A percentile compares a stretch with the other conserved stretches of the same genome.
Conservation (phyloP, 2,888 invertebrate genomes). For the Acrocera orbiculus region DNA sequence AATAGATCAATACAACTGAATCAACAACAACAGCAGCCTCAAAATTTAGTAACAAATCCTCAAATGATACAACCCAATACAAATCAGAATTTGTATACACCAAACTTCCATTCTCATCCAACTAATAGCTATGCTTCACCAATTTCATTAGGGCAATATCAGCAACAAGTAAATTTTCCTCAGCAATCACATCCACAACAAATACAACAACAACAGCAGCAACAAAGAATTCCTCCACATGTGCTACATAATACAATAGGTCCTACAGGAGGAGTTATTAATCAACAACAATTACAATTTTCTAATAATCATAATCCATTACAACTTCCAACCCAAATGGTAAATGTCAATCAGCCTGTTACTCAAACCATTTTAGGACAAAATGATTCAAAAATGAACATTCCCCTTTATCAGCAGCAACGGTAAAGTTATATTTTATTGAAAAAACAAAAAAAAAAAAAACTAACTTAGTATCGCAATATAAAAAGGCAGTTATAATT, state of each 20-base stretch:
- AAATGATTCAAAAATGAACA: slow-evolving; percentile 27
- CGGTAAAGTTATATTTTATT: too few species aligned
- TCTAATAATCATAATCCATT: slow-evolving; percentile 7
- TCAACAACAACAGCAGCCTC: slow-evolving; percentile 13
- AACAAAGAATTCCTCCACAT: slow-evolving; percentile 5
- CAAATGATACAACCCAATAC: too few species aligned
- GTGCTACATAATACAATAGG: slow-evolving; percentile 7
- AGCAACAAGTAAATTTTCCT: slow-evolving; percentile 9
- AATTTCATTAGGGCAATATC: slow-evolving; percentile 12
- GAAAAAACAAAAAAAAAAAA: too few species aligned
- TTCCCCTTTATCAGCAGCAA: slow-evolving; percentile 32
- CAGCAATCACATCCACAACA: slow-evolving; percentile 5
- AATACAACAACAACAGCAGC: slow-evolving; percentile 7
- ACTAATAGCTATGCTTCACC: too few species aligned
- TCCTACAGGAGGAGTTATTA: not conserved
- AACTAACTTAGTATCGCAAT: too few species aligned
- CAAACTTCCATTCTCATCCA: too few species aligned
- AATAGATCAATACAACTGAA: slow-evolving; percentile 8
- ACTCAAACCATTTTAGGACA: slow-evolving; percentile 23
- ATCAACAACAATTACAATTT: not conserved
- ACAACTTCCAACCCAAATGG: slow-evolving; percentile 7
- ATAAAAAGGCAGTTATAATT: too few species aligned
- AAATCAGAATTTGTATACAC: too few species aligned
- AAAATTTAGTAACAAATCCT: slow-evolving; percentile 10
- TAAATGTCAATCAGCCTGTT: slow-evolving; percentile 17